Base-by-base conservation (phyloP, 2,888 invertebrate species). In the Parnassius orleans region DNA sequence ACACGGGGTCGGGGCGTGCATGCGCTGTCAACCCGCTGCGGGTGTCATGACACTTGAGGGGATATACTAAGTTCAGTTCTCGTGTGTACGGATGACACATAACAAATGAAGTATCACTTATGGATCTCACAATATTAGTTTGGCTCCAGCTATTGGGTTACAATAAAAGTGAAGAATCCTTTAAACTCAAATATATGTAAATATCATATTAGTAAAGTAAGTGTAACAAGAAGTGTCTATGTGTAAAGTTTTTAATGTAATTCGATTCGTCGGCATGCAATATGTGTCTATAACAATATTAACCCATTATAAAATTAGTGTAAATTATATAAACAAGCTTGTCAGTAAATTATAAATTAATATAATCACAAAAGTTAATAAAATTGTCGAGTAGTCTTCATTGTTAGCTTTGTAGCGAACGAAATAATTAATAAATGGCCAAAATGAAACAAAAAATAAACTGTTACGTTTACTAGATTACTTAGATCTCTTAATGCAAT, bases 401-500 rank as follows among this genome's bases (percentile, higher is more conserved):
- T 48, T 48, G 48, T 48, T 14, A 48, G 48, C 12, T 11, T 48
- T 14, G 14, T 48, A 48, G 48, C 48, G 48, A 33, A 33, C 7
- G 14, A 48, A 9, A 14, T 48, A 9, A 46, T n/a, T 46, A 46
- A 14, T 48, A 48, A n/a, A 14, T 48, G 7, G 14, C n/a, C 48
- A n/a, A 48, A 48, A 9, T 48, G 14, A 48, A 15, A 15, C n/a
- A 14, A 44, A 46, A 46, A 46, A 54, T 43, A 54, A 53, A 58
- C 66, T 68, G 64, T 72, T 68, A 69, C 65, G 63, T 66, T 69
- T 69, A 64, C 67, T 73, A 74, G 83, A 86, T 86, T 81, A 86
- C 84, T 79, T 76, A 78, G 83, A 86, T 86, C 82, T 86, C 84
- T 79, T 76, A 78, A 75, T 77, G 78, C 75, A 78, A 76, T 81